Base-by-base conservation (phyloP, 2,113 vertebrate genomes). In the Salvator merianae region DNA sequence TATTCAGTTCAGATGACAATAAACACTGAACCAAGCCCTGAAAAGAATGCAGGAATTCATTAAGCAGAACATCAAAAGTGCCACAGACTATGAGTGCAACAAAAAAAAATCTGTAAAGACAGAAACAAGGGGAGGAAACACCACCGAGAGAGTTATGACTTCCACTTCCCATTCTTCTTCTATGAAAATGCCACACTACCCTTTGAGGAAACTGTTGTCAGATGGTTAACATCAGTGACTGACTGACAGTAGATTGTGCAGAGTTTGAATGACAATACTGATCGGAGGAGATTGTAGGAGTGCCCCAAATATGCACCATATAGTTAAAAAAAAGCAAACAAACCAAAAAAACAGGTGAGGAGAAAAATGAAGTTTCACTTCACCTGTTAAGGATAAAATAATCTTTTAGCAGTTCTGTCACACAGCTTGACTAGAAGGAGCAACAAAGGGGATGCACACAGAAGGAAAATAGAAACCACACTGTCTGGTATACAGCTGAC, bases 11-110 rank as follows among this genome's bases (percentile, higher is more conserved):
- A 65, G 94, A 93, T n/a, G 93, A 96, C 86, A 97, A 92, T 80
- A 96, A 88, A 59, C 90, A 94, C n/a, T 95, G 92, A 86, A 96
- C 95, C 89, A 96, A 81, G 77, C 88, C 93, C 96, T 97, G 87
- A 26, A 78, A 85, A 79, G 87, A 62, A 59, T 59, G 16, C 55
- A 59, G n/a, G 43, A 86, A 84, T 43, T 13, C 14, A 82, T 68
- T 24, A 66, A 75, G 62, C 7, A 6, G 32, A 10, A 85, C 63
- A 34, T 36, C 34, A 62, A 76, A 83, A 30, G 7, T 59, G 74
- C 7, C 30, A 22, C 18, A 71, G 22, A 20, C 55, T 59, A 16
- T 55, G 16, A 59, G 16, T 59, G 55, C 55, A 16, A 59, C 55
- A 59, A 47, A 7, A 9, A 47, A 47, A 47, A 47, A 47, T 47